Percentiles rank a stretch among this genome's conserved stretches.
Conservation (phyloP, 2,113 vertebrate genomes). For the Neofelis nebulosa region DNA sequence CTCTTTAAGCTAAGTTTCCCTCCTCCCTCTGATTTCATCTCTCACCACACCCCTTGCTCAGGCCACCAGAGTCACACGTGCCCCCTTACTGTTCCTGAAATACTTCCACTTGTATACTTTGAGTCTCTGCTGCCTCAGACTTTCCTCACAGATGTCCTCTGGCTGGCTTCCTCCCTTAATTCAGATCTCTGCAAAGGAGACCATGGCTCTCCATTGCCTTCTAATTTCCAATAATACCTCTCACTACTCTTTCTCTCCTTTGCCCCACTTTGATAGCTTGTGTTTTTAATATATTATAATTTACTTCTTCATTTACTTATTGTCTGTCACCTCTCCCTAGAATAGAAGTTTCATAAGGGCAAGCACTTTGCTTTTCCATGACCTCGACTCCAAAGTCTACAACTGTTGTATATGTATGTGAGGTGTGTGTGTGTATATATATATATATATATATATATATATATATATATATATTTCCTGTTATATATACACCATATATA, state of each 20-base stretch:
- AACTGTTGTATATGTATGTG: not conserved
- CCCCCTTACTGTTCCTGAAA: not conserved
- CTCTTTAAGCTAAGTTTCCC: not conserved
- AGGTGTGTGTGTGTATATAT: fast-evolving
- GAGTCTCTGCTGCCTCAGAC: not conserved
- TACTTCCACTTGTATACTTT: not conserved
- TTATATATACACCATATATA: no score
- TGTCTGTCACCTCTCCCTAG: not conserved
- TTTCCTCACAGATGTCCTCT: not conserved
- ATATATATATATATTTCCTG: not conserved
- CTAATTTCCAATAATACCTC: not conserved
- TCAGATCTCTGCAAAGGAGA: not conserved
- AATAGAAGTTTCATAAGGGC: not conserved
- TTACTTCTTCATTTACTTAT: not conserved
- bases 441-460: not conserved
- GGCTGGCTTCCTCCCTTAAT: not conserved
- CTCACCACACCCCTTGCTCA: not conserved
- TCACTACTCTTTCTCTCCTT: not conserved
- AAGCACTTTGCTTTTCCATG: not conserved
- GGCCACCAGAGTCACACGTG: no score
- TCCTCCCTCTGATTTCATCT: not conserved
- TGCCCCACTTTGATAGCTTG: not conserved
- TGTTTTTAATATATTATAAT: not conserved
- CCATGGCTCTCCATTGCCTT: not conserved
- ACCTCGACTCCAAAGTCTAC: not conserved